A percentile compares a stretch with the other conserved stretches of the same genome.
These are phyloP conservation scores for Steromphala cineraria DNA, from an alignment of 2,888 invertebrate species.

Conservation along the genomic window DNA sequence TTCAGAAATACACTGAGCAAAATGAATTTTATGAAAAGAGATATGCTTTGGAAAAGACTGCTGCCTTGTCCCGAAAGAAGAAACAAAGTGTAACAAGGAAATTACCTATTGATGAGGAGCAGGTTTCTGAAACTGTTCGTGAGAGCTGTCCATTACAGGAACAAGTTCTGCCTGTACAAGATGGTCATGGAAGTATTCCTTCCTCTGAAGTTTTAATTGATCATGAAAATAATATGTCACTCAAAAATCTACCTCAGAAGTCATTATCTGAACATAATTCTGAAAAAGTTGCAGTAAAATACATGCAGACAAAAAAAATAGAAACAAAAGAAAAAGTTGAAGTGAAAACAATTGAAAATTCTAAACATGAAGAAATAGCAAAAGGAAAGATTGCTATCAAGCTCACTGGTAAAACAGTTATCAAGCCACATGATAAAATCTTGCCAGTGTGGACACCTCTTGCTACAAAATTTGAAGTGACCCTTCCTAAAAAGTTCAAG, in stretches of 20 bases:
- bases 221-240: neutral
- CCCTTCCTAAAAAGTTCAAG: neutral
- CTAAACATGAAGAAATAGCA: neutral
- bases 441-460: conserved; percentile 34
- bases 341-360: neutral
- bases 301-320: neutral
- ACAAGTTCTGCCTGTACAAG: neutral
- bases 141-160: neutral
- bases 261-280: neutral
- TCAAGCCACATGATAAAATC: conserved; percentile 27
- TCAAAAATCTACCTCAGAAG: neutral
- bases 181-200: neutral
- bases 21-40: conserved; percentile 67
- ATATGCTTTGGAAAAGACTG: conserved; percentile 61
- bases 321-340: neutral
- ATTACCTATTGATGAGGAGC: neutral
- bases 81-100: neutral
- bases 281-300: neutral
- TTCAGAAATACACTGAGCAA: conserved; percentile 60
- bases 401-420: conserved; percentile 36
- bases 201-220: neutral
- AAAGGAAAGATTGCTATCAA: conserved; percentile 37
- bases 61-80: conserved; percentile 43
- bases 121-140: neutral
- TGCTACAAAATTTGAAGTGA: conserved; percentile 16